Conservation (phyloP, 2,888 invertebrate genomes). For the Trilocha varians region DNA sequence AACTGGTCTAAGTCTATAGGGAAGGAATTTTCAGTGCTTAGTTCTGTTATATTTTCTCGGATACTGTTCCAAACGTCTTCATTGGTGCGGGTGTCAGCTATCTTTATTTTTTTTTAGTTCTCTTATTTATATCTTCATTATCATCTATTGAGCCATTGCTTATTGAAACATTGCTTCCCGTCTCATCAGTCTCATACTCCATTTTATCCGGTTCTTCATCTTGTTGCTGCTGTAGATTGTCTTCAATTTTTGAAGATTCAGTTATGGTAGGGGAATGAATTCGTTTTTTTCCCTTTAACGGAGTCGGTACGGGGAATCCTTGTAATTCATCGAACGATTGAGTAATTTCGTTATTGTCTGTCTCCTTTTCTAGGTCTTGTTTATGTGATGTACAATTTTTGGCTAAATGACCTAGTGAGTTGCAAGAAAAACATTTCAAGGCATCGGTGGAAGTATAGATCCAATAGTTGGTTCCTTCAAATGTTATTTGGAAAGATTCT, state of each 20-base stretch:
- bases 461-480: slow-evolving; percentile 4
- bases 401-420: slow-evolving; percentile 4
- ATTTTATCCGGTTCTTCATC: background rate
- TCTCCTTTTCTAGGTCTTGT: no score
- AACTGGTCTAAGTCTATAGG: background rate
- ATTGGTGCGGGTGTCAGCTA: background rate
- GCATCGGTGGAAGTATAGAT: slow-evolving; percentile 5
- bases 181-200: background rate
- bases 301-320: slow-evolving; percentile 1
- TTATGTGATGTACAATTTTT: slow-evolving; percentile 6
- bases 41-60: background rate
- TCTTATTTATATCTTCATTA: background rate
- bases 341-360: no score
- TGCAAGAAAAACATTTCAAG: slow-evolving; percentile 5
- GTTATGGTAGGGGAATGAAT: background rate
- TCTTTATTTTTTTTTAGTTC: background rate
- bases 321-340: background rate
- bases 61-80: background rate
- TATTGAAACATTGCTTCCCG: background rate
- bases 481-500: background rate
- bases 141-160: no score
- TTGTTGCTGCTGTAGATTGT: background rate
- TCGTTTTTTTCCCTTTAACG: slow-evolving; percentile 1
- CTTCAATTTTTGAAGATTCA: background rate
- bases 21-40: background rate